A percentile compares a stretch with the other conserved stretches of the same genome.
phyloP scores from a whole-genome alignment of 2,888 invertebrate species.

The Cataglyphis altisquamis region DNA sequence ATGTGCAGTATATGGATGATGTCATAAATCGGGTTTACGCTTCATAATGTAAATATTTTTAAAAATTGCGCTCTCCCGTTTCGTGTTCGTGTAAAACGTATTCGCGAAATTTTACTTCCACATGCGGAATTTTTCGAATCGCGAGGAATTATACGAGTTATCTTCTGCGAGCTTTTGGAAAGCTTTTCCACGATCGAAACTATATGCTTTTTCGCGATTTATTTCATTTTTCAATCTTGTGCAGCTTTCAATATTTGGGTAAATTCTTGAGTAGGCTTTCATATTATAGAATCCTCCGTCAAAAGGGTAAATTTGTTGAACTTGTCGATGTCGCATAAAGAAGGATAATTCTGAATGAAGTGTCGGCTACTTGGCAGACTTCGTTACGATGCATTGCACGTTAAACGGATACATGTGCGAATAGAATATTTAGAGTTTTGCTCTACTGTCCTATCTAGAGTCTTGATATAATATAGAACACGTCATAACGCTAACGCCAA shows the following conservation, averaged over 20 bases:
- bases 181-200: neutral
- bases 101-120: neutral
- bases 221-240: neutral
- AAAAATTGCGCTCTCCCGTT: slow-evolving; percentile 18
- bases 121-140: neutral
- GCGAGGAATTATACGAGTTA: neutral
- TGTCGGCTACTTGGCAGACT: slow-evolving; percentile 65
- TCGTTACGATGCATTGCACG: slow-evolving; percentile 44
- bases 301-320: slow-evolving; percentile 20
- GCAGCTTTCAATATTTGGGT: neutral
- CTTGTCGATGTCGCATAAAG: slow-evolving; percentile 19
- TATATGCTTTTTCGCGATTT: neutral
- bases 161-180: neutral
- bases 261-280: too few relatives aligned
- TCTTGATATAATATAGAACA: slow-evolving; percentile 45
- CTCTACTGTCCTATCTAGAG: slow-evolving; percentile 1
- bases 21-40: slow-evolving; percentile 44
- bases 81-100: neutral
- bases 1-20: neutral
- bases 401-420: slow-evolving; percentile 42
- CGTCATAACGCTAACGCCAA: slow-evolving; percentile 14
- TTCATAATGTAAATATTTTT: slow-evolving; percentile 25
- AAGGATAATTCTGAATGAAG: slow-evolving; percentile 67
- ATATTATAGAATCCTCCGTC: neutral
- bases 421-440: slow-evolving; percentile 21